phyloP scores from a whole-genome alignment of 1,140 invertebrate species.

The Panonychus citri region DNA sequence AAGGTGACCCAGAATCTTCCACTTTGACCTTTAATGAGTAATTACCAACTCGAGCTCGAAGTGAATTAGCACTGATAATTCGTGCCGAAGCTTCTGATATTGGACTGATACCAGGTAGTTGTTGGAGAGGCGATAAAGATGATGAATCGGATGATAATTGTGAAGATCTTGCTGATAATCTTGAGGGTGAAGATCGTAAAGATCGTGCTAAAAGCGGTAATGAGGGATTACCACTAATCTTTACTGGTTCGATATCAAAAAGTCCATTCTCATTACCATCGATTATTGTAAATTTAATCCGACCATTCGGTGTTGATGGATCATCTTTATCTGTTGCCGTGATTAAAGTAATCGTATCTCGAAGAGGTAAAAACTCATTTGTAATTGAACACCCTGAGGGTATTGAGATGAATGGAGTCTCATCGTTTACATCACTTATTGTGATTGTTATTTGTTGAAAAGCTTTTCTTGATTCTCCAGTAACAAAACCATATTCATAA shows the following conservation, averaged over 20 bases:
- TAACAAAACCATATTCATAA: slow-evolving; percentile 70
- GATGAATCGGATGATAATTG: not conserved
- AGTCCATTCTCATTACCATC: slow-evolving; percentile 49
- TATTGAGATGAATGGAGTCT: slow-evolving; percentile 35
- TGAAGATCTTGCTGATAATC: not conserved
- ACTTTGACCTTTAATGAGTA: slow-evolving; percentile 49
- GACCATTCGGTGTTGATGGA: slow-evolving; percentile 42
- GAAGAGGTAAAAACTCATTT: slow-evolving; percentile 63
- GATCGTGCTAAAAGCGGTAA: too few relatives aligned
- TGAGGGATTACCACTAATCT: not conserved
- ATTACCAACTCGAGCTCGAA: slow-evolving; percentile 63
- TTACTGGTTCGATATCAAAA: slow-evolving; percentile 37
- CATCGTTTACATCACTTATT: slow-evolving; percentile 57
- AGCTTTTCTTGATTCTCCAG: slow-evolving; percentile 65
- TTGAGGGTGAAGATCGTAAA: not conserved
- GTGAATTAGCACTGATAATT: slow-evolving; percentile 34
- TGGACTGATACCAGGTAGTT: not conserved
- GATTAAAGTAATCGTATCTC: slow-evolving; percentile 44
- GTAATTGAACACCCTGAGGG: slow-evolving; percentile 39
- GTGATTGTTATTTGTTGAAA: slow-evolving; percentile 38
- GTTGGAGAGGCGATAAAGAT: not conserved
- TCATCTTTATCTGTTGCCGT: slow-evolving; percentile 61
- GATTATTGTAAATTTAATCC: slow-evolving; percentile 41
- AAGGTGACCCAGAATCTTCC: slow-evolving; percentile 45
- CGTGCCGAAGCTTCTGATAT: slow-evolving; percentile 26